A percentile compares a stretch with the other conserved stretches of the same genome.
Conservation (phyloP, 2,888 invertebrate species). For the Scaptomyza polygonia region DNA sequence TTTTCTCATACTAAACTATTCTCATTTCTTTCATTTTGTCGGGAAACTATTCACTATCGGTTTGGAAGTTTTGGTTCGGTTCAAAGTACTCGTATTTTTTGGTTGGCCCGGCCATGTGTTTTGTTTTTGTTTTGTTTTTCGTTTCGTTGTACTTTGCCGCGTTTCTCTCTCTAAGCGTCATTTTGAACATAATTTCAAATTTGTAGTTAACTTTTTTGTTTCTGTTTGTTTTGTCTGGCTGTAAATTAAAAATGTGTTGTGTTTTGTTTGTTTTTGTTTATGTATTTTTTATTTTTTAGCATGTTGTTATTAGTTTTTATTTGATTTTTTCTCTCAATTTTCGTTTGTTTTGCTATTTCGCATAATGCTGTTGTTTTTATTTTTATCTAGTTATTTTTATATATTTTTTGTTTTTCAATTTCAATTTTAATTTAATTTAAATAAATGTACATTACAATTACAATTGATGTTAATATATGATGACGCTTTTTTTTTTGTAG, state of each 20-base stretch:
- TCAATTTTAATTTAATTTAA: constrained; percentile 67
- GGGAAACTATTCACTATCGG: too few species aligned
- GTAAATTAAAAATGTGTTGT: constrained; percentile 53
- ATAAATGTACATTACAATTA: constrained; percentile 65
- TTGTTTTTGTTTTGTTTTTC: constrained; percentile 14
- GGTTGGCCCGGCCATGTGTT: constrained; percentile 13
- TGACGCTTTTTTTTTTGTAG: too few species aligned
- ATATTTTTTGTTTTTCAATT: constrained; percentile 41
- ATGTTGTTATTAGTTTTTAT: constrained; percentile 33
- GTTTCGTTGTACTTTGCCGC: constrained; percentile 58
- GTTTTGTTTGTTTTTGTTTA: constrained; percentile 16
- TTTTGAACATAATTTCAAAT: constrained; percentile 15
- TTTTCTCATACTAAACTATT: constrained; percentile 23
- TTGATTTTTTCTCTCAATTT: constrained; percentile 39
- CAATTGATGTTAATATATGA: constrained; percentile 39
- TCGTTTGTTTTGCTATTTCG: constrained; percentile 45
- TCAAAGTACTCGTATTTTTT: constrained; percentile 3
- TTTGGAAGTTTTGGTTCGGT: background rate
- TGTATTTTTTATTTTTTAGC: too few species aligned
- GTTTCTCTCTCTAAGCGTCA: constrained; percentile 42
- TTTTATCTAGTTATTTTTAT: constrained; percentile 51
- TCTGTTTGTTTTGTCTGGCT: constrained; percentile 34
- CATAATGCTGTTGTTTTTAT: constrained; percentile 36
- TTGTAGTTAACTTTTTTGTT: constrained; percentile 49
- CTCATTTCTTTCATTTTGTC: background rate